Base-by-base conservation (phyloP, 2,113 vertebrate species). In the Cynopterus brachyotis region DNA sequence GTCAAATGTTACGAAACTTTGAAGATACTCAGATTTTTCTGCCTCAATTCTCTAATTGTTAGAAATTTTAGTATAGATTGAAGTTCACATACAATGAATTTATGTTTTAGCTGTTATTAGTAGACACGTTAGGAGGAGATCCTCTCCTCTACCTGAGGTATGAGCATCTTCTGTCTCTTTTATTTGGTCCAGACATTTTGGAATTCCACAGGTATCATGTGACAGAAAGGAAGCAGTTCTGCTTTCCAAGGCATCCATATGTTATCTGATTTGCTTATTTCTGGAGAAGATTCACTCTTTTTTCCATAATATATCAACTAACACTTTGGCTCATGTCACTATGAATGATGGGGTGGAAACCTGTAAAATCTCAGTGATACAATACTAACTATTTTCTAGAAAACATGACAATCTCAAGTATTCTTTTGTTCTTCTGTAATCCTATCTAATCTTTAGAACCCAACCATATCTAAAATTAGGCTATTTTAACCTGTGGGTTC, bases 1-100 rank as follows among this genome's bases (percentile, higher is more conserved):
- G 19, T 93, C 28, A 89, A 94, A 95, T 79, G 45, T 53, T 30
- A 76, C 19, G 45, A 92, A 45, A 85, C 45, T 73, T 88, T 16
- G 22, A 92, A 78, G n/a, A 85, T 53, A 76, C 47, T 82, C 6
- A 53, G 20, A 69, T 92, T 87, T 53, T 62, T 13, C 53, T 64
- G 9, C 3, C 10, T 59, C 16, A 45, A 1, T 70, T 84, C 45
- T 59, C 32, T 17, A 53, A 24, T 24, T 57, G 1, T 93, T 30
- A 62, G 19, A 37, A 40, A 6, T n/a, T 55, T 82, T 13, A 37
- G 20, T 28, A 60, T 10, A 11, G 40, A n/a, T 9, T 88, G 22
- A 5, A 88, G 53, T 47, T 82, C 57, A 66, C 20, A 57, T 30
- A 28, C 0, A 3, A 66, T 6, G 16, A 73, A 37, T 73, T 16